Evolutionary conservation across 2,888 invertebrate species (phyloP).

Genomic region (Cheiracanthium punctorium): DNA sequence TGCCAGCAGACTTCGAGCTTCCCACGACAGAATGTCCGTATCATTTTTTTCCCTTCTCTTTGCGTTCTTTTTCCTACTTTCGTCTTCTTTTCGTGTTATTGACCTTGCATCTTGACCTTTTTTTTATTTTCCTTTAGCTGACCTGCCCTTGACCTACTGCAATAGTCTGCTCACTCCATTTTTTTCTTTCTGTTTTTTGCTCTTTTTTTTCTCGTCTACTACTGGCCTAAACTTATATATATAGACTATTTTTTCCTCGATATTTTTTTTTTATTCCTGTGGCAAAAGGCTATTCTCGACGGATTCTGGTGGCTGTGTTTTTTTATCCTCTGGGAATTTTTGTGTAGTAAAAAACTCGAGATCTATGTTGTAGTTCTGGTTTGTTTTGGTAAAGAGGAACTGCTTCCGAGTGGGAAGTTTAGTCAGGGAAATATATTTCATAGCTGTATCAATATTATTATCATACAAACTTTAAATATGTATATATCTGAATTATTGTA

Average conservation of each 20-base stretch:
- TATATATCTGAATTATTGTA: too few species aligned
- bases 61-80: constrained; percentile 46
- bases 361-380: constrained; percentile 35
- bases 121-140: constrained; percentile 40
- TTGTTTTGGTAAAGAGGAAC: too few species aligned
- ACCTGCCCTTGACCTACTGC: constrained; percentile 63
- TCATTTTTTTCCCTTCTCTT: constrained; percentile 18
- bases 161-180: constrained; percentile 47
- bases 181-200: constrained; percentile 26
- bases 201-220: constrained; percentile 51
- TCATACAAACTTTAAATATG: too few species aligned
- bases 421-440: too few species aligned
- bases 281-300: constrained; percentile 58
- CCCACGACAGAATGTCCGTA: constrained; percentile 61
- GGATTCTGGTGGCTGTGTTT: constrained; percentile 50
- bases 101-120: constrained; percentile 64
- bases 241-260: constrained; percentile 44
- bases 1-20: constrained; percentile 32
- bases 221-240: constrained; percentile 66
- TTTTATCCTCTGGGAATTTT: constrained; percentile 55
- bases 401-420: too few species aligned
- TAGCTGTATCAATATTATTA: too few species aligned
- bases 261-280: constrained; percentile 20
- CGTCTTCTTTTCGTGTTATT: constrained; percentile 59
- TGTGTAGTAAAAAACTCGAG: constrained; percentile 51